Evolutionary conservation across 2,113 vertebrate genomes (phyloP).

Genomic region (Podarcis cretensis): DNA sequence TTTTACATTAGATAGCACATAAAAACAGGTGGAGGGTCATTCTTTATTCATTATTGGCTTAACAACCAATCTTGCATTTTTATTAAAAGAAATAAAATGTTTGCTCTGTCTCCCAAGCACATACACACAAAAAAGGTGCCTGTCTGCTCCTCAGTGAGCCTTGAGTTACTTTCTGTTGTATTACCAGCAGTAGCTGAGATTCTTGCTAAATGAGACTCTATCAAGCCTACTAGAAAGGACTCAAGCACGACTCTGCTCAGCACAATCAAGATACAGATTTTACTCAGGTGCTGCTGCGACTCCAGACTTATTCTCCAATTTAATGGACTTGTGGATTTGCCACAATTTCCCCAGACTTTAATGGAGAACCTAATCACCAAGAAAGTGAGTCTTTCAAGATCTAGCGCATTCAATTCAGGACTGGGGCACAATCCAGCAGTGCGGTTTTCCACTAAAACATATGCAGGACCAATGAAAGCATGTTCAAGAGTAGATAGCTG

Average conservation of each 20-base stretch:
- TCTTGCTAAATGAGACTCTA: background rate
- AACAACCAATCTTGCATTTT: background rate
- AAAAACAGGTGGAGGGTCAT: background rate
- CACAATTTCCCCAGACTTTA: background rate
- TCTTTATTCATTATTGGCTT: background rate
- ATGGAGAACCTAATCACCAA: background rate
- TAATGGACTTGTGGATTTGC: background rate
- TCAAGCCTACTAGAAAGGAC: background rate
- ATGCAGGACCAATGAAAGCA: background rate
- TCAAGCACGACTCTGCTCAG: background rate
- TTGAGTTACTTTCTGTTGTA: background rate
- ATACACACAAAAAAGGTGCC: background rate
- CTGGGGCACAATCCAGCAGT: background rate
- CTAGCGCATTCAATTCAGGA: background rate
- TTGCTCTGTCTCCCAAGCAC: background rate
- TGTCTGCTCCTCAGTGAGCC: background rate
- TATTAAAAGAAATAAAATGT: background rate
- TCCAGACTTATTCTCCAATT: background rate
- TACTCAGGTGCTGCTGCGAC: background rate
- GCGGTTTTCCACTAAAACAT: background rate
- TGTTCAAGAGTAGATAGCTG: background rate
- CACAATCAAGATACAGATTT: background rate
- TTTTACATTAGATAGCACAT: background rate
- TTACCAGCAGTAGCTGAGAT: background rate
- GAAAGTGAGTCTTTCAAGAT: background rate